These are phyloP conservation scores for Philotrypesis tridentata DNA, from an alignment of 1,140 invertebrate genomes.

Conservation along the genomic window DNA sequence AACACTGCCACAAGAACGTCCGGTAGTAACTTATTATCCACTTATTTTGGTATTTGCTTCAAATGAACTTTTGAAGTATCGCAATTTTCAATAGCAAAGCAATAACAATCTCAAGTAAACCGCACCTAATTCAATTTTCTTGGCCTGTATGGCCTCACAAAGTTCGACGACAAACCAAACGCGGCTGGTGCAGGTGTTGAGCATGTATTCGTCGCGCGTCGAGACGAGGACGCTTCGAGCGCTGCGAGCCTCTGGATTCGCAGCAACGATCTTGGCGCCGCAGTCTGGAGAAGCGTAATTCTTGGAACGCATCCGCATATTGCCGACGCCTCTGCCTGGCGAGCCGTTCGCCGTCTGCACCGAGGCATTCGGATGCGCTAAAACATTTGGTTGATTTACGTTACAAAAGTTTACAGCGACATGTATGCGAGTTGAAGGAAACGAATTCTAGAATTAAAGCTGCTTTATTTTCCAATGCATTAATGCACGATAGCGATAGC, in stretches of 20 bases:
- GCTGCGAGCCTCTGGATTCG: conserved; percentile 93
- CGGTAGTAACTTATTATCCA: too few species aligned
- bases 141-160: conserved; percentile 96
- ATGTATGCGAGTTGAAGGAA: too few species aligned
- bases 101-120: not conserved
- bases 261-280: conserved; percentile 95
- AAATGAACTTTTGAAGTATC: too few species aligned
- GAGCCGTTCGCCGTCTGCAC: conserved; percentile 65
- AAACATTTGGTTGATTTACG: conserved; percentile 36
- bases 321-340: conserved; percentile 60
- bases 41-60: too few species aligned
- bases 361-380: conserved; percentile 69
- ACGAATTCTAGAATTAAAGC: too few species aligned
- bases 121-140: conserved; percentile 87
- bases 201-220: conserved; percentile 96
- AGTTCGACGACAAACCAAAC: conserved; percentile 98
- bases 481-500: too few species aligned
- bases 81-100: too few species aligned
- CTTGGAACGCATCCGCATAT: conserved; percentile 83
- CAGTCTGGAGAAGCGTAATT: conserved; percentile 97
- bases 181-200: conserved; percentile 93
- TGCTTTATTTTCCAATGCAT: too few species aligned
- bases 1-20: too few species aligned
- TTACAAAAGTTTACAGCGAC: too few species aligned
- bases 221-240: conserved; percentile 88